Base-by-base conservation (phyloP, 2,797 vertebrate species). In the Sardinella longiceps region DNA sequence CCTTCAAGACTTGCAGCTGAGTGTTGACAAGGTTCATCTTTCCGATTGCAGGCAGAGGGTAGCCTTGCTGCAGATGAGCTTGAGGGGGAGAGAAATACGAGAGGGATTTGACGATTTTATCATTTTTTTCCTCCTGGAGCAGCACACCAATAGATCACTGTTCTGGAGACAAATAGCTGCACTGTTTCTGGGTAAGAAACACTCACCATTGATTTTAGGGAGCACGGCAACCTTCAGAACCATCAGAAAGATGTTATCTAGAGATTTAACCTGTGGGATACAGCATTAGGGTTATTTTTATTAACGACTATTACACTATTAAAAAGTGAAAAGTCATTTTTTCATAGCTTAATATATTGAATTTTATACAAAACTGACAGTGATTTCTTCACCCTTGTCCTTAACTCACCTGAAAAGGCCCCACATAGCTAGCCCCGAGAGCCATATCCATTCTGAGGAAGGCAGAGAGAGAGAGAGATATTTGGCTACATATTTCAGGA, bases 171-270 rank as follows among this genome's bases (percentile, higher is more conserved):
- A 15, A 43, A 20, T 3, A 43, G 20, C 70, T 43, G 37, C 70
- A 1, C 14, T 77, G 66, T 74, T 74, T 39, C 37, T 39, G 33
- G 37, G 37, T 43, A 77, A 77, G 70, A 77, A 20, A 43, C 18
- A 80, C 94, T 94, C 86, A 96, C 95, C 92, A 10, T 96, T 96
- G 23, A 95, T 83, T 2, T 0, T 51, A 1, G 95, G 95, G 82
- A 96, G 90, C 82, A 95, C 92, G 0, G 87, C 92, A 66, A 87
- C 1, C 83, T 94, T 94, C 70, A 95, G 12, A 83, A 95, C 87
- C 81, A 91, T 33, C 53, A 81, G 84, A 50, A 96, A 51, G 85
- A 94, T 85, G 60, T 4, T 94, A 81, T 92, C 30, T 0, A 95
- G 91, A 14, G 86, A 66, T 81, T 7, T 83, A 80, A 95, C 91